A percentile compares a stretch with the other conserved stretches of the same genome.
These are phyloP conservation scores for Xerus inauris DNA, from an alignment of 2,113 vertebrate genomes.

Conservation along the genomic window DNA sequence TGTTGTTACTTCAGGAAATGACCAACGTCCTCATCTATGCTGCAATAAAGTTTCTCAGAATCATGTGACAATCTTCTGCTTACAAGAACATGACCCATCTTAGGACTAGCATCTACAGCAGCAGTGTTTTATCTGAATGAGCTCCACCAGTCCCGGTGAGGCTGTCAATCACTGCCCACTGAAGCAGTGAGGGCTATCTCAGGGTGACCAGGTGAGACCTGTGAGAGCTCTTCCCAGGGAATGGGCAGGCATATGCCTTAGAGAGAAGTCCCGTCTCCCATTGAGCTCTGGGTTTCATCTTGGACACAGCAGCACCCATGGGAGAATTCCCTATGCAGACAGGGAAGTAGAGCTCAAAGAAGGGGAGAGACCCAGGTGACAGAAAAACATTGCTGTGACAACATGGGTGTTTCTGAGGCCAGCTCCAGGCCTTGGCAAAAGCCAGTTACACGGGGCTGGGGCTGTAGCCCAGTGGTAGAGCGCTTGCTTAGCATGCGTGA, in stretches of 20 bases:
- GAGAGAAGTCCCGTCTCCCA: background rate
- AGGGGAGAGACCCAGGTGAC: background rate
- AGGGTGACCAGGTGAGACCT: background rate
- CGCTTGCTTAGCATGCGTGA: too few species aligned
- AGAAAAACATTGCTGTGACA: background rate
- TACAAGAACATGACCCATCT: background rate
- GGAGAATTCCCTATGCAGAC: background rate
- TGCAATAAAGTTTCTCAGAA: background rate
- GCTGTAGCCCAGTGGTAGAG: too few species aligned
- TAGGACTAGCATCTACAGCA: background rate
- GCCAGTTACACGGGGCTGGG: background rate
- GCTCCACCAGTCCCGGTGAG: background rate
- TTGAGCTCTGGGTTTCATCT: background rate
- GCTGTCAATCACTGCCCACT: background rate
- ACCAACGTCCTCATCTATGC: background rate
- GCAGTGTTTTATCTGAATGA: background rate
- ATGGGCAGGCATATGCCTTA: background rate
- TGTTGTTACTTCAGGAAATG: background rate
- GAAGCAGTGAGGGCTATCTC: background rate
- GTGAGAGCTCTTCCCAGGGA: background rate
- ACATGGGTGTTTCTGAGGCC: background rate
- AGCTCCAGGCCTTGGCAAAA: background rate
- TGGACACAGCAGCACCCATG: background rate
- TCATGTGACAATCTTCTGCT: background rate
- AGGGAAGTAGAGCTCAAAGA: background rate